A percentile compares a stretch with the other conserved stretches of the same genome.
These are phyloP conservation scores for Ctenopoma multispine DNA, from an alignment of 2,797 vertebrate genomes.

Conservation along the genomic window DNA sequence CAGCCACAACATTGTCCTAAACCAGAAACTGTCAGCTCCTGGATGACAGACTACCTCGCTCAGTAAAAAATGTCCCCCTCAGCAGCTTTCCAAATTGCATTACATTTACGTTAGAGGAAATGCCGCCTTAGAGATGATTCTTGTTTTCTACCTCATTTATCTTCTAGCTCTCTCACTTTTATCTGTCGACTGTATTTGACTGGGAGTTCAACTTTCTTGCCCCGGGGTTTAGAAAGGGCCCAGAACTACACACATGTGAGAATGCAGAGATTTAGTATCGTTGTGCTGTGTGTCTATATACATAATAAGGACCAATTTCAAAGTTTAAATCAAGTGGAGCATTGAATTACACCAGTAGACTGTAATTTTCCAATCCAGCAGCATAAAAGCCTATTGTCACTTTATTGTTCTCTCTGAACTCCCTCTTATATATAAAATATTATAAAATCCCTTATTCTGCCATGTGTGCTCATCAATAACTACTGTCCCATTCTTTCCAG, in stretches of 20 bases:
- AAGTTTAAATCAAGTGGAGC: constrained; percentile 6
- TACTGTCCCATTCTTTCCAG: constrained; percentile 14
- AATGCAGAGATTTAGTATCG: constrained; percentile 20
- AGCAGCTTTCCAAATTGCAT: constrained; percentile 83
- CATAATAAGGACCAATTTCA: constrained; percentile 48
- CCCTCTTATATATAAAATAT: constrained; percentile 13
- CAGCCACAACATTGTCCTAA: constrained; percentile 52
- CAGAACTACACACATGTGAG: constrained; percentile 45
- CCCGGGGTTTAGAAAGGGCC: constrained; percentile 32
- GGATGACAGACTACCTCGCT: constrained; percentile 73
- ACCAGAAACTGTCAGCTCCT: constrained; percentile 57
- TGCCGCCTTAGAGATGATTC: constrained; percentile 69
- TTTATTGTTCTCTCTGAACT: not conserved
- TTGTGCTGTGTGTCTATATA: constrained; percentile 25
- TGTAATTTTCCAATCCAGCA: constrained; percentile 1
- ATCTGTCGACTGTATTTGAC: constrained; percentile 68
- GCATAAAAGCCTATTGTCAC: constrained; percentile 9
- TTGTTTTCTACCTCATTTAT: constrained; percentile 76
- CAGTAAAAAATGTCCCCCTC: constrained; percentile 72
- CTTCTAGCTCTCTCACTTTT: constrained; percentile 64
- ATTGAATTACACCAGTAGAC: not conserved
- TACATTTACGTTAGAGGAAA: constrained; percentile 78
- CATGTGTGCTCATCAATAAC: not conserved
- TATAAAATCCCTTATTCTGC: constrained; percentile 15
- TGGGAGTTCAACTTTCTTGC: constrained; percentile 55